Base-by-base conservation (phyloP, 2,113 vertebrate genomes). In the Mesocricetus auratus region DNA sequence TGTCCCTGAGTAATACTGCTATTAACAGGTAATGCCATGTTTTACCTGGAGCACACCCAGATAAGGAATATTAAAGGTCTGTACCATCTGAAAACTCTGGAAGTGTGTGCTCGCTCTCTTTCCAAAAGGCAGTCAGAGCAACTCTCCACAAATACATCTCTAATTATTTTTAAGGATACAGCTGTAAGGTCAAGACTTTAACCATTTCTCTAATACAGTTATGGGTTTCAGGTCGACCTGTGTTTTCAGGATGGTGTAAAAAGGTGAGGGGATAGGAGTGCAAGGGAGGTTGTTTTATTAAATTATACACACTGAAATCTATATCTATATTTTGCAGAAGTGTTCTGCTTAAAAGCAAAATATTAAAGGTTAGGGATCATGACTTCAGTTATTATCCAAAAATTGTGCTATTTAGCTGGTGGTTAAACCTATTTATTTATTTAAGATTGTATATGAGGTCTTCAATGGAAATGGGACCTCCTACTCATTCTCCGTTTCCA, bases 381-480 rank as follows among this genome's bases (percentile, higher is more conserved):
- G 66, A 22, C 58, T 83, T 21, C 89, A 58, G 45, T 94, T 81
- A 47, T 15, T 39, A 68, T 62, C 45, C 68, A 24, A 47, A 94
- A 86, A 31, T 74, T 95, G 26, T 94, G 53, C 93, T 93, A 78
- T 93, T 96, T 92, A 87, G 71, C 92, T 93, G 19, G 10, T 77
- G 56, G 79, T 24, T 96, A 87, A 96, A 26, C 39, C 3, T 45
- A 85, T 87, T 87, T 89, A 86, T 93, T 94, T 91, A 92, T 89
- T 90, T 94, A 97, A 22, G 86, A 95, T 53, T 73, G 47, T 89
- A 21, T 0, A 47, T 94, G 11, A 96, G 68, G 60, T 97, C 95
- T 97, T 97, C 56, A 5, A 13, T 97, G 94, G 78, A 98, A 98
- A 97, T 98, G 94, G 97, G 97, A 95, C 95, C 90, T 96, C 82